Base-by-base conservation (phyloP, 2,113 vertebrate genomes). In the Dolichallabes microphthalmus region DNA sequence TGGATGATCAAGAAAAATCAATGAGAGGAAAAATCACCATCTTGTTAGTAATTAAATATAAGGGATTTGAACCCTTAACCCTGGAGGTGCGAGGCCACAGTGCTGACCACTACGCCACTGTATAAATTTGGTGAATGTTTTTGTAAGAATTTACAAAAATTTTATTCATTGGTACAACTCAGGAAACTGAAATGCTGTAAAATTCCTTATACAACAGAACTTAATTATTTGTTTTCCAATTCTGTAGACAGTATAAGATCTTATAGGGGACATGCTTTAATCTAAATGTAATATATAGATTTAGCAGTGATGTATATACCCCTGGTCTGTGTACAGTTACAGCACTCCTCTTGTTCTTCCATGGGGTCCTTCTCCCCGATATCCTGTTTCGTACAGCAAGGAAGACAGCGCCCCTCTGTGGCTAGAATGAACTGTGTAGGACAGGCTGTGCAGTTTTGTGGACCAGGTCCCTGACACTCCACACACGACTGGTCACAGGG, bases 391-490 rank as follows among this genome's bases (percentile, higher is more conserved):
- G 39, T 91, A 88, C 98, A 99, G 78, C 98, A 99, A 8, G 80
- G 93, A 63, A 99, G 91, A 90, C 98, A 99, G 87, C 95, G 96
- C 76, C 94, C 92, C 12, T 95, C 94, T 0, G 96, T 91, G 86
- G 96, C 93, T 14, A 98, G 90, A 68, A 96, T 89, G 83, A 92
- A 94, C 81, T 89, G 76, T 58, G 93, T 90, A 0, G 94, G 94
- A 52, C 98, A 99, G 52, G 82, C 6, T 0, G 97, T 98, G 90
- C 98, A 99, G 93, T 98, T 97, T 77, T 91, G 69, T 1, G 90
- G 87, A 0, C 97, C 95, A 0, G 95, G 94, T 3, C 97, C 98
- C 78, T 95, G 94, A 89, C 98, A 99, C 87, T 96, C 95, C 4
- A 90, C 32, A 61, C 98, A 99, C 4, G 95, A 96, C 14, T 88